phyloP scores from a whole-genome alignment of 2,797 vertebrate species.

The Pteronotus mesoamericanus region DNA sequence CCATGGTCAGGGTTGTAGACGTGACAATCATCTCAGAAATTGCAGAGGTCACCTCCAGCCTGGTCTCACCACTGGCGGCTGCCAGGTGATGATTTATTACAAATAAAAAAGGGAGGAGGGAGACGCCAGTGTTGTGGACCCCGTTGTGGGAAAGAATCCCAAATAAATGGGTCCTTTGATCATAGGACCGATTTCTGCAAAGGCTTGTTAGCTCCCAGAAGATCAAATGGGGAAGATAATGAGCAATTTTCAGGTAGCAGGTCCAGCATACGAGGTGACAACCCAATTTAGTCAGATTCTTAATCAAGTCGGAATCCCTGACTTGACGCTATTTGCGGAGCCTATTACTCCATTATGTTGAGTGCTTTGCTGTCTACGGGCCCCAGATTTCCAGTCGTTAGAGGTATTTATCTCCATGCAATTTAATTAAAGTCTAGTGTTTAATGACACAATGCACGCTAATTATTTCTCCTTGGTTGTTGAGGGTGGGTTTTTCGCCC shows the following conservation, averaged over 20 bases:
- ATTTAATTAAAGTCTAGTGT: slow-evolving; percentile 86
- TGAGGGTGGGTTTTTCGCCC: slow-evolving; percentile 42
- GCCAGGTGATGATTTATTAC: slow-evolving; percentile 18
- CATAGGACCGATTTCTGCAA: neutral
- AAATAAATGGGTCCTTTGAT: slow-evolving; percentile 58
- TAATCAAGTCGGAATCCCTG: slow-evolving; percentile 70
- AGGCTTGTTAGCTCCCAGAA: slow-evolving; percentile 53
- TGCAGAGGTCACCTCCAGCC: slow-evolving; percentile 41
- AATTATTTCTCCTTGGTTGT: slow-evolving; percentile 81
- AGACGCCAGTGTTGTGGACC: neutral
- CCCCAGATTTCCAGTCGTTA: slow-evolving; percentile 73
- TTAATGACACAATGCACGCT: slow-evolving; percentile 83
- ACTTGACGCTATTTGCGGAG: slow-evolving; percentile 62
- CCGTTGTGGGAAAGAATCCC: neutral
- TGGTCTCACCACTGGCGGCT: neutral
- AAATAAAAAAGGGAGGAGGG: slow-evolving; percentile 13
- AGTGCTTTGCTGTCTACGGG: slow-evolving; percentile 59
- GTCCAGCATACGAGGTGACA: slow-evolving; percentile 58
- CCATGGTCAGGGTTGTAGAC: fast-evolving
- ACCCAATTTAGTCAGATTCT: slow-evolving; percentile 70
- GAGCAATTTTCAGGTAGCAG: slow-evolving; percentile 71
- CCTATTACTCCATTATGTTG: slow-evolving; percentile 73
- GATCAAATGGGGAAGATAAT: slow-evolving; percentile 62
- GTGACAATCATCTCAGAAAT: neutral
- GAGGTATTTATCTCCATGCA: slow-evolving; percentile 79